Conservation (phyloP, 2,888 invertebrate genomes). For the Campopleginae sp. region DNA sequence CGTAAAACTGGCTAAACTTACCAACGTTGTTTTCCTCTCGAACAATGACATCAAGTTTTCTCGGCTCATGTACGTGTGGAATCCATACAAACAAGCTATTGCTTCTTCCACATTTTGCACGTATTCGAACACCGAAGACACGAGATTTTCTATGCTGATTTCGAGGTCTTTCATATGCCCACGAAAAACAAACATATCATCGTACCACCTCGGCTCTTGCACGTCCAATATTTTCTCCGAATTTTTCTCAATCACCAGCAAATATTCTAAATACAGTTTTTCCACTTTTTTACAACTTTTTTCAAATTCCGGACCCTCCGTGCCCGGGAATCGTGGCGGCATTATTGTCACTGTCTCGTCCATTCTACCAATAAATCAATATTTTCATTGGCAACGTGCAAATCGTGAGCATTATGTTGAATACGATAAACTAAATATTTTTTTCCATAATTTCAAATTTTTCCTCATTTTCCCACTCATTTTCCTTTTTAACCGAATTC, state of each 20-base stretch:
- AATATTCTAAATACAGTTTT: slow-evolving; percentile 88
- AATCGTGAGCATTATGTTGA: too few relatives aligned
- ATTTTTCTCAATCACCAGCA: slow-evolving; percentile 87
- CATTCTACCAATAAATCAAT: slow-evolving; percentile 84
- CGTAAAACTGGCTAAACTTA: slow-evolving; percentile 76
- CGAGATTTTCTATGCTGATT: slow-evolving; percentile 93
- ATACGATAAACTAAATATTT: too few relatives aligned
- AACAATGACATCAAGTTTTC: slow-evolving; percentile 90
- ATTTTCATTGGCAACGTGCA: neutral
- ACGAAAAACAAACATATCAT: slow-evolving; percentile 88
- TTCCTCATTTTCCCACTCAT: too few relatives aligned
- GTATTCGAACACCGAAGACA: slow-evolving; percentile 91
- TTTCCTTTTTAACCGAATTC: too few relatives aligned
- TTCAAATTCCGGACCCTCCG: slow-evolving; percentile 89
- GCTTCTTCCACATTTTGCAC: slow-evolving; percentile 93
- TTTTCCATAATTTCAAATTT: too few relatives aligned
- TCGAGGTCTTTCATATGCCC: slow-evolving; percentile 88
- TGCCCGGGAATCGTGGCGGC: slow-evolving; percentile 91
- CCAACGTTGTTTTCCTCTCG: slow-evolving; percentile 88
- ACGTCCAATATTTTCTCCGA: slow-evolving; percentile 90
- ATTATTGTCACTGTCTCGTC: slow-evolving; percentile 90
- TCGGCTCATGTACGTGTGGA: slow-evolving; percentile 91
- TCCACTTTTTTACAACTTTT: slow-evolving; percentile 90
- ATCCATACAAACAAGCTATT: slow-evolving; percentile 90
- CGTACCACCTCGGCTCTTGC: slow-evolving; percentile 93